Conservation (phyloP, 2,888 invertebrate genomes). For the Mimachlamys varia region DNA sequence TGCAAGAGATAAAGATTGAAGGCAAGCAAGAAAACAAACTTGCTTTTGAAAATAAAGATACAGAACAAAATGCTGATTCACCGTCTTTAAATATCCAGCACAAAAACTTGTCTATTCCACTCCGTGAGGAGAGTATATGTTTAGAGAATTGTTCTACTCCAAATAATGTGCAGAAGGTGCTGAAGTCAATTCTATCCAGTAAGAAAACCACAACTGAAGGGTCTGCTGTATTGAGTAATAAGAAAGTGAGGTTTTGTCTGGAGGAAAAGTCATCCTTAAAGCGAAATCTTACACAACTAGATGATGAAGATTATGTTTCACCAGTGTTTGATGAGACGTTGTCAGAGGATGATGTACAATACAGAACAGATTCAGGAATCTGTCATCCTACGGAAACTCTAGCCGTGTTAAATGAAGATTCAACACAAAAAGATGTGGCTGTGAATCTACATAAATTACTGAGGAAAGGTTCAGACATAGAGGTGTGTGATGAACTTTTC, state of each 20-base stretch:
- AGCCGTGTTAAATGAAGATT: slow-evolving; percentile 39
- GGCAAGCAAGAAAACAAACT: background rate
- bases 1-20: background rate
- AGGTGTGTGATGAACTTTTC: slow-evolving; percentile 59
- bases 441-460: background rate
- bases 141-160: slow-evolving; percentile 48
- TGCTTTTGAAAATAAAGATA: background rate
- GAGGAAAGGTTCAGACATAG: background rate
- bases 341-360: background rate
- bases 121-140: background rate
- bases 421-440: background rate
- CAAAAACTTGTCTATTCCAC: background rate
- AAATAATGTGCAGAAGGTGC: slow-evolving; percentile 37
- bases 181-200: slow-evolving; percentile 61
- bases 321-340: background rate
- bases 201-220: slow-evolving; percentile 48
- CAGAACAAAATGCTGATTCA: background rate
- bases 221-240: slow-evolving; percentile 26
- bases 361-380: background rate
- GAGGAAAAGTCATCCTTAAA: background rate
- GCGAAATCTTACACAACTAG: background rate
- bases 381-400: slow-evolving; percentile 51
- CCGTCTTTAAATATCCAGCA: background rate
- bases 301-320: background rate
- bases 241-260: slow-evolving; percentile 57